These are phyloP conservation scores for Malurus cyaneus DNA, from an alignment of 2,113 vertebrate species.

Conservation along the genomic window DNA sequence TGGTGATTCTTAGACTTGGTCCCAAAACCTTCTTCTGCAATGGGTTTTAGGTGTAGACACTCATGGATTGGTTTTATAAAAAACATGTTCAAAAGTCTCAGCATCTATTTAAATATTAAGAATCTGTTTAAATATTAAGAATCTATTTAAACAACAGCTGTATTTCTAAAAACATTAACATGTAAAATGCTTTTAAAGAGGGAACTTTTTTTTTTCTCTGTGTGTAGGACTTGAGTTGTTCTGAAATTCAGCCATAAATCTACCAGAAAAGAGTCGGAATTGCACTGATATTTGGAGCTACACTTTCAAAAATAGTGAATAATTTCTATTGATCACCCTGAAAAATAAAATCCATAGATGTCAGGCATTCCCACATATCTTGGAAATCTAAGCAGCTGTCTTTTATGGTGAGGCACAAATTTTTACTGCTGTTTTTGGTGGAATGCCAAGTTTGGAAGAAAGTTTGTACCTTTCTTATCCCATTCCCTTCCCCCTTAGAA, in stretches of 20 bases:
- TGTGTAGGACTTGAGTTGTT: background rate
- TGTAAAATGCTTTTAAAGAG: background rate
- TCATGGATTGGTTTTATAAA: fast-evolving
- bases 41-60: background rate
- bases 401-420: background rate
- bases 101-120: background rate
- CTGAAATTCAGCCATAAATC: background rate
- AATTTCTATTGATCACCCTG: background rate
- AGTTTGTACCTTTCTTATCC: background rate
- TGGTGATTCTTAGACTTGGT: fast-evolving
- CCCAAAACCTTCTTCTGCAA: background rate
- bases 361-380: background rate
- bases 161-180: background rate
- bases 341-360: background rate
- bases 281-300: background rate
- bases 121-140: background rate
- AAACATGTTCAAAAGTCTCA: background rate
- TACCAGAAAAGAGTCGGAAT: background rate
- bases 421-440: background rate
- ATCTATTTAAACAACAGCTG: background rate
- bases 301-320: background rate
- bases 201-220: fast-evolving
- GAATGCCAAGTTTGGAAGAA: background rate
- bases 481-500: background rate
- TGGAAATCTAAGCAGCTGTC: background rate